A percentile compares a stretch with the other conserved stretches of the same genome.
These are phyloP conservation scores for Drosophila rubida DNA, from an alignment of 2,888 invertebrate species.

Conservation along the genomic window DNA sequence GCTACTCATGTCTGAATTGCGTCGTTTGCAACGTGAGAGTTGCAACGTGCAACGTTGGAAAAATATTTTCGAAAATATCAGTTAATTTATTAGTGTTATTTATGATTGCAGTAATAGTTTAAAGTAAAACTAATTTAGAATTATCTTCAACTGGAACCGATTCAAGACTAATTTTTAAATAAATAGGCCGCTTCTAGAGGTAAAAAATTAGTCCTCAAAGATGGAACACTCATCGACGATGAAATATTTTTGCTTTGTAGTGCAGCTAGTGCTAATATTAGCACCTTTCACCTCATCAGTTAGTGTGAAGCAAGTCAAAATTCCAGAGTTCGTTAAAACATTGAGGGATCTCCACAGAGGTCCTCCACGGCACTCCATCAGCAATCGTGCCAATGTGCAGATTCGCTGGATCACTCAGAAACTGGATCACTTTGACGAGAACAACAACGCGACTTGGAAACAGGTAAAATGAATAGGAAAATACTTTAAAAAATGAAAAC, in stretches of 20 bases:
- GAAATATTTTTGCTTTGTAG: conserved; percentile 34
- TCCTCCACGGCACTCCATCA: conserved; percentile 28
- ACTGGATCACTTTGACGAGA: conserved; percentile 86
- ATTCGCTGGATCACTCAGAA: conserved; percentile 86
- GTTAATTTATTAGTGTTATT: no score
- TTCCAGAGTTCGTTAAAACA: conserved; percentile 37
- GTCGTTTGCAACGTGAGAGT: no score
- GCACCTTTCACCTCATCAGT: conserved; percentile 28
- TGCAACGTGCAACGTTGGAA: no score
- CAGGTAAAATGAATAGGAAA: conserved; percentile 73
- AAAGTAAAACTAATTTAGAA: conserved; percentile 15
- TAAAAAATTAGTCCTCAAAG: conserved; percentile 51
- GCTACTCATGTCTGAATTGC: no score
- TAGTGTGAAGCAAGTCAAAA: background rate
- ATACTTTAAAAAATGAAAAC: background rate
- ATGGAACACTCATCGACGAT: conserved; percentile 44
- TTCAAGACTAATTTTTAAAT: conserved; percentile 35
- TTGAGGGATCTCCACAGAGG: conserved; percentile 42
- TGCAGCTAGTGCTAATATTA: conserved; percentile 6
- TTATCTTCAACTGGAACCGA: conserved; percentile 23
- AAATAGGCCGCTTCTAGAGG: conserved; percentile 48
- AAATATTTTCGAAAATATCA: no score
- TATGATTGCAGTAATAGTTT: background rate
- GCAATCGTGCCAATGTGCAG: conserved; percentile 44
- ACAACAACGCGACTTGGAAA: conserved; percentile 86